A percentile compares a stretch with the other conserved stretches of the same genome.
phyloP scores from a whole-genome alignment of 1,140 invertebrate species.

The Eueides isabella region DNA sequence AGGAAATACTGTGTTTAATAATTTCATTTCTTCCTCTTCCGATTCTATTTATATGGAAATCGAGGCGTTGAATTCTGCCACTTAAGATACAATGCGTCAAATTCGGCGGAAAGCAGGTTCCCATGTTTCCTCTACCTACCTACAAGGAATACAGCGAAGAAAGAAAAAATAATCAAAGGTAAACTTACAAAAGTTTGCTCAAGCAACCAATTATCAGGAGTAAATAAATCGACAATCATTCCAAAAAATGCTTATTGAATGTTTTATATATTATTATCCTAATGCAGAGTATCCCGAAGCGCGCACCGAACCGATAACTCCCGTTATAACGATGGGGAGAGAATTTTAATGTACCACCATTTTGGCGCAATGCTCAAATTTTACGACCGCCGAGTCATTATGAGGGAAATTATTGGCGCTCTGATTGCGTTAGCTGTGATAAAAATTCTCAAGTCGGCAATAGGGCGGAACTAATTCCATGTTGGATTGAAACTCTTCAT shows the following conservation, averaged over 20 bases:
- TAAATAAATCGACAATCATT: background rate
- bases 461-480: slow-evolving; percentile 80
- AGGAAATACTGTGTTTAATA: no score
- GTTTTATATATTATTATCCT: slow-evolving; percentile 28
- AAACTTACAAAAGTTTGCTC: no score
- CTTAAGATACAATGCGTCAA: no score
- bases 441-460: slow-evolving; percentile 81
- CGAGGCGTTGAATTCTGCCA: no score
- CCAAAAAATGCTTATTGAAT: slow-evolving; percentile 5
- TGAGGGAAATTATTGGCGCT: slow-evolving; percentile 81
- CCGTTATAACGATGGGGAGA: slow-evolving; percentile 79
- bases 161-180: no score
- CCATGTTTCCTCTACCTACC: no score
- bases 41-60: no score
- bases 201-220: no score
- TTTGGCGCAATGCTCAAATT: slow-evolving; percentile 82
- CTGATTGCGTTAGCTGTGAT: slow-evolving; percentile 81
- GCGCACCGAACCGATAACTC: slow-evolving; percentile 71
- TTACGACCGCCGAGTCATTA: slow-evolving; percentile 79
- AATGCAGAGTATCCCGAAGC: slow-evolving; percentile 74
- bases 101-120: no score
- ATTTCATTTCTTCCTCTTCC: no score
- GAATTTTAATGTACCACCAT: slow-evolving; percentile 82
- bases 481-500: slow-evolving; percentile 66
- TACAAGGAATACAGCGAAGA: no score